Percentiles rank a stretch among this genome's conserved stretches.
Evolutionary conservation across 2,113 vertebrate species (phyloP).

Genomic region (Centropus bengalensis): DNA sequence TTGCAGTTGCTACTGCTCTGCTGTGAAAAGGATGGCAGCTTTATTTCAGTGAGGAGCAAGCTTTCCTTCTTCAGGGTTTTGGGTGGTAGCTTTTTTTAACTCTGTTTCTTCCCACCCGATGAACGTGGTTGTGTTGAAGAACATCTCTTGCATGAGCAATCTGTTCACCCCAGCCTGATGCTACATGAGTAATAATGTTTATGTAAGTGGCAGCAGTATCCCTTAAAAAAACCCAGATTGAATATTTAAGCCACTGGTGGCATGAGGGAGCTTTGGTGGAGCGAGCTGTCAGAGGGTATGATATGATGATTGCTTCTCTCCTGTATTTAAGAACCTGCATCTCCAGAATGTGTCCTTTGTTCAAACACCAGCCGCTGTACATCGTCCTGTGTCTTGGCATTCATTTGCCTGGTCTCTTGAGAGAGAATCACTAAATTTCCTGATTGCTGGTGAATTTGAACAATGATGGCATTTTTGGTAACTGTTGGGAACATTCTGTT

Average conservation of each 20-base stretch:
- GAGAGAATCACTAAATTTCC: neutral
- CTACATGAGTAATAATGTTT: neutral
- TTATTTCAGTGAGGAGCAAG: neutral
- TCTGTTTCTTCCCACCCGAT: neutral
- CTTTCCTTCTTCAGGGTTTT: neutral
- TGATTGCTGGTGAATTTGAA: neutral
- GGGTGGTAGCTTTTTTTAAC: no score
- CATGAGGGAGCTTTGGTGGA: neutral
- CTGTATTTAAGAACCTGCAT: neutral
- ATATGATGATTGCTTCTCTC: neutral
- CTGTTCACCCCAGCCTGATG: neutral
- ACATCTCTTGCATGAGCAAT: neutral
- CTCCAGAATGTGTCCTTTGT: neutral
- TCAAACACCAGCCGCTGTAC: neutral
- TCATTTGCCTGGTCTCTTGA: neutral
- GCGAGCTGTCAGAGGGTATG: fast-evolving
- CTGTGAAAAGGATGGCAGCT: neutral
- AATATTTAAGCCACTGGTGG: neutral
- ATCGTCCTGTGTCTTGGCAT: fast-evolving
- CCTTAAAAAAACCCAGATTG: neutral
- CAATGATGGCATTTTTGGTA: neutral
- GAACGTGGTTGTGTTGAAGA: neutral
- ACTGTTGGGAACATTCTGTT: conserved; percentile 6
- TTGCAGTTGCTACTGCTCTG: neutral
- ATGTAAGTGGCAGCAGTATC: neutral